Percentiles rank a stretch among this genome's conserved stretches.
phyloP scores from a whole-genome alignment of 64 coral and sea anemone species.

The Stylophora pistillata region DNA sequence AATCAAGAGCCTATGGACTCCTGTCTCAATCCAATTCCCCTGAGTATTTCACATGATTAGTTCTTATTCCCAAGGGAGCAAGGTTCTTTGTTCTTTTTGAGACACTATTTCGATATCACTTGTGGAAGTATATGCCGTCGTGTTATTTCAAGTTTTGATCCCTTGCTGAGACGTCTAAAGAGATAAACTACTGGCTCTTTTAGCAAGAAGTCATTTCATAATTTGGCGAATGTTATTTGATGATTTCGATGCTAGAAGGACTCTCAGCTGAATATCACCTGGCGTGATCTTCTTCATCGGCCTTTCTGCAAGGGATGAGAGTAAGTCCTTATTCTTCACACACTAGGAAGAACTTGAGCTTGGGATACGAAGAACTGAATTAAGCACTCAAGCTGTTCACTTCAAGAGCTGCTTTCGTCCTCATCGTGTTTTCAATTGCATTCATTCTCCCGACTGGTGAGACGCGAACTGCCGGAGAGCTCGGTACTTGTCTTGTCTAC shows the following conservation, averaged over 20 bases:
- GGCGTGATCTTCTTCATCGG: no score
- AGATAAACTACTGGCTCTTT: neutral
- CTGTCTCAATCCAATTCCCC: slow-evolving; percentile 15
- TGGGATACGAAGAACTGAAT: neutral
- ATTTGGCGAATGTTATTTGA: neutral
- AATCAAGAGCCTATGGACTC: no score
- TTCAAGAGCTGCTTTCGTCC: no score
- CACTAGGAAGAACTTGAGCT: neutral
- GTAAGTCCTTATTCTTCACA: neutral
- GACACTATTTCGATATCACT: slow-evolving; percentile 28
- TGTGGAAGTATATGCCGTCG: neutral
- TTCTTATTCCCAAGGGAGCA: slow-evolving; percentile 3
- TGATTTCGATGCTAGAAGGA: neutral
- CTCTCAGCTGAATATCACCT: neutral
- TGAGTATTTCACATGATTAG: slow-evolving; percentile 32
- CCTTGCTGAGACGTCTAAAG: neutral
- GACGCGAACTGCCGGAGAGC: no score
- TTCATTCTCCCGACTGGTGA: no score
- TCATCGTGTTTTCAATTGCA: no score
- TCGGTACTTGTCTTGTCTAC: no score
- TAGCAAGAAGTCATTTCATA: neutral
- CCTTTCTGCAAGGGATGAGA: no score
- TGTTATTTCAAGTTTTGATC: neutral
- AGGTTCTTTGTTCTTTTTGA: slow-evolving; percentile 17
- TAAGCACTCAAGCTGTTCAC: no score